Evolutionary conservation across 2,797 vertebrate genomes (phyloP), one percentile per base, ranked within the genome.

Genomic region (Pampus argenteus): DNA sequence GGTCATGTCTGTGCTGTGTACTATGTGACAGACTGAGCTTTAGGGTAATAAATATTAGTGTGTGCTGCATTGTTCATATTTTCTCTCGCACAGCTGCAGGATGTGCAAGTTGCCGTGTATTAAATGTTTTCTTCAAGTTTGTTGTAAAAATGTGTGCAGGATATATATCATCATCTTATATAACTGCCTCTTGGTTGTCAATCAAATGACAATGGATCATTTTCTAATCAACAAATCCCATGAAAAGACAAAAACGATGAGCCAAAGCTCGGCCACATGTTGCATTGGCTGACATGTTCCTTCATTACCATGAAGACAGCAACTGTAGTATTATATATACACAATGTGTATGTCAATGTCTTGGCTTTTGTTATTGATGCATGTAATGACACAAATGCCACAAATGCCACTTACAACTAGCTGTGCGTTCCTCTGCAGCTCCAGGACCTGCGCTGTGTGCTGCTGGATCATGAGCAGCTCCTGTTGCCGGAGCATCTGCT

Each of bases 391-490:
- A 20, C n/a, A 40, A 50, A 50, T 10, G 61, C 6, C 9, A 20
- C n/a, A 40, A 50, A 50, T 10, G 61, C 6, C 50, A 86, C 96
- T 36, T 93, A 98, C 97, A 84, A 97, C 96, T 0, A 99, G 92
- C 90, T 99, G 97, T 15, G 96, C 96, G 0, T 95, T 98, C 87
- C 97, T 93, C 94, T 99, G 98, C 66, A 98, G 87, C 86, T 99
- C 97, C 94, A 99, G 94, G 85, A 98, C 97, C 13, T 99, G 98
- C 1, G 96, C 97, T 0, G 97, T 96, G 88, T 99, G 98, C 90
- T 99, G 98, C 89, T 99, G 97, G 87, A 99, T 95, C 95, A 99
- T 96, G 84, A 97, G 95, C 5, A 99, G 88, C 88, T 99, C 98
- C 0, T 99, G 97, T 86, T 99, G 98, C 25, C 98, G 91, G 47